Conservation (phyloP, 2,888 invertebrate species). For the Acanthococcus lagerstroemiae region DNA sequence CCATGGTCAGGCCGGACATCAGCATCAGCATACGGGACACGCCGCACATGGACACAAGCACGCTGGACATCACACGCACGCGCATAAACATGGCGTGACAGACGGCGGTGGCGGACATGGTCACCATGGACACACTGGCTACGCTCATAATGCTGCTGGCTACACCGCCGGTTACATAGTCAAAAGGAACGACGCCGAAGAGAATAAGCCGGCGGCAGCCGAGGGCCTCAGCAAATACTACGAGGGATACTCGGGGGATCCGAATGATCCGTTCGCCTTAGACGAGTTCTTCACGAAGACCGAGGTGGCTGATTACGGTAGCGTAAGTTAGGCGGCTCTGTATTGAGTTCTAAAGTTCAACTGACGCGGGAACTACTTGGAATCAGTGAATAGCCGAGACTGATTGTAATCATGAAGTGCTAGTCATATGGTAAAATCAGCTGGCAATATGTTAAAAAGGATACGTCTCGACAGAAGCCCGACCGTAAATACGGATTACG, state of each 20-base stretch:
- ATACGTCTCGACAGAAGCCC: too few relatives aligned
- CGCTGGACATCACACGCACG: conserved; percentile 35
- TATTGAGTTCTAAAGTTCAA: too few relatives aligned
- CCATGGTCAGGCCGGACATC: conserved; percentile 35
- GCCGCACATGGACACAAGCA: conserved; percentile 36
- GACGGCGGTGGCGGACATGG: too few relatives aligned
- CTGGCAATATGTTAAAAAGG: too few relatives aligned
- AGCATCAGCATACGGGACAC: conserved; percentile 35
- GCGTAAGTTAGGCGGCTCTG: conserved; percentile 9
- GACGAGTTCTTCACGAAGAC: conserved; percentile 32
- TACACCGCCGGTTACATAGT: conserved; percentile 31
- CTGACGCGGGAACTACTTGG: too few relatives aligned
- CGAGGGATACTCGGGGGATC: conserved; percentile 6
- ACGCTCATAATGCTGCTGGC: not conserved
- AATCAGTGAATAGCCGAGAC: too few relatives aligned
- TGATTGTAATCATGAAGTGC: too few relatives aligned
- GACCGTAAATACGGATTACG: too few relatives aligned
- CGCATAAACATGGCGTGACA: conserved; percentile 35
- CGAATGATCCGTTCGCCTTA: conserved; percentile 24
- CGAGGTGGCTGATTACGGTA: conserved; percentile 33
- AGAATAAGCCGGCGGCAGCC: not conserved
- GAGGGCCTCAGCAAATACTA: conserved; percentile 32
- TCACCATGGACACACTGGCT: conserved; percentile 29
- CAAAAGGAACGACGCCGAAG: conserved; percentile 32
- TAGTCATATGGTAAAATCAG: too few relatives aligned